Conservation (phyloP, 53 echinoderm and acorn worm genomes). For the Echinarachnius parma region DNA sequence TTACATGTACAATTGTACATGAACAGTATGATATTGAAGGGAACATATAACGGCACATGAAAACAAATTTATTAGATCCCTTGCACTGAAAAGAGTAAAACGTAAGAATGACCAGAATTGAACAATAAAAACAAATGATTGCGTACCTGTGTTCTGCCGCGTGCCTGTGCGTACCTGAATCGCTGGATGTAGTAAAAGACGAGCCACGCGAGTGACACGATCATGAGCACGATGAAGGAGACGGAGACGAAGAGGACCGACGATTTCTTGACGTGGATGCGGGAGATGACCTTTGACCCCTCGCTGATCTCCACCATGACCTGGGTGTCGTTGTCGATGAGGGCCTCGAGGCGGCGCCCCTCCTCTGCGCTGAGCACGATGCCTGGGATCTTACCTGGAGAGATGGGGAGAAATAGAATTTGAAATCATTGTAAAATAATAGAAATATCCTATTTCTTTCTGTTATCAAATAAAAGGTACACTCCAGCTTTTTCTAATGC, state of each 20-base stretch:
- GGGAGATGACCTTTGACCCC: conserved; percentile 72
- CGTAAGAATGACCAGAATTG: too few relatives aligned
- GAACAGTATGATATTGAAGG: too few relatives aligned
- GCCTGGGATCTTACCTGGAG: conserved; percentile 62
- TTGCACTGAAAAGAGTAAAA: too few relatives aligned
- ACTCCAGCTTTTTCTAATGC: too few relatives aligned
- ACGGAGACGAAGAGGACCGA: conserved; percentile 89
- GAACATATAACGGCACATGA: too few relatives aligned
- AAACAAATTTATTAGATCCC: too few relatives aligned
- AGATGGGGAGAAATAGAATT: neutral
- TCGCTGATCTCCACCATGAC: conserved; percentile 63
- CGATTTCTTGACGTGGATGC: conserved; percentile 76
- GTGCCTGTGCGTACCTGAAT: conserved; percentile 87
- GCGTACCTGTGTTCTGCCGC: conserved; percentile 92
- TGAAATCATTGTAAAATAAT: too few relatives aligned
- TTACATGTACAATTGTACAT: too few relatives aligned
- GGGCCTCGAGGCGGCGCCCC: conserved; percentile 48
- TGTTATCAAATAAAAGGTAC: too few relatives aligned
- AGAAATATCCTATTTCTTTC: too few relatives aligned
- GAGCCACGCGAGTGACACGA: conserved; percentile 93
- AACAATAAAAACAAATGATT: too few relatives aligned
- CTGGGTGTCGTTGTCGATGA: conserved; percentile 69
- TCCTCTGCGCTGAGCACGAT: conserved; percentile 54
- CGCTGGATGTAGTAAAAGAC: conserved; percentile 98
- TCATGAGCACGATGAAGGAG: conserved; percentile 94